Evolutionary conservation across 2,797 vertebrate genomes (phyloP), one percentile per base, ranked within the genome.

Genomic region (Tadarida brasiliensis): DNA sequence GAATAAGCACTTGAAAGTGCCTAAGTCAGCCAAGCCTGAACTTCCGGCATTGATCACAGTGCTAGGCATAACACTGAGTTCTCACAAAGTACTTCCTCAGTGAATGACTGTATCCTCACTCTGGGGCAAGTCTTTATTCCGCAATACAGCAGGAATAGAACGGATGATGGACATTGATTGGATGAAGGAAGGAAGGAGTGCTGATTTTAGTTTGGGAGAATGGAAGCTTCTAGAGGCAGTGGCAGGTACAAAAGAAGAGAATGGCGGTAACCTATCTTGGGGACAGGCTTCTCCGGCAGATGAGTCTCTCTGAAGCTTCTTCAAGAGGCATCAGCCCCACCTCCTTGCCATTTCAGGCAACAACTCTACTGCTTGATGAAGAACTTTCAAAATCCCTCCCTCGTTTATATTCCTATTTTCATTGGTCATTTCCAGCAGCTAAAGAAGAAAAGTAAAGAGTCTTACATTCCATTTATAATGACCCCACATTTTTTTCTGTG

Each of bases 391-490:
- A 86, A 67, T 44, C 54, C 51, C 33, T 80, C 49, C n/a, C 7
- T 87, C 68, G 30, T 77, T 56, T 76, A 51, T 83, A 74, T 78
- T 93, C 70, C 44, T 94, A 54, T 94, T 88, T 92, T 90, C 57
- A 78, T 78, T 63, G 88, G 93, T 95, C 19, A 39, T 71, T 85
- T 95, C 92, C n/a, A 94, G 30, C n/a, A 94, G n/a, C 68, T 94
- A 93, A 81, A 90, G 20, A 49, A 39, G 57, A 67, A 94, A 68
- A 95, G 56, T 33, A 74, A 61, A 84, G 30, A 77, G 57, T 28
- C 47, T 83, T 63, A 57, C 26, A 71, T 95, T 83, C 74, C 57
- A 24, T 61, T 77, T 80, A 63, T 76, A 94, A 83, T 77, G 77
- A 35, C 16, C 2, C 5, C n/a, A 70, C 19, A 30, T 86, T 94